Evolutionary conservation across 1,140 invertebrate species (phyloP), one percentile per base, ranked within the genome.

Genomic region (Hyphantria cunea): DNA sequence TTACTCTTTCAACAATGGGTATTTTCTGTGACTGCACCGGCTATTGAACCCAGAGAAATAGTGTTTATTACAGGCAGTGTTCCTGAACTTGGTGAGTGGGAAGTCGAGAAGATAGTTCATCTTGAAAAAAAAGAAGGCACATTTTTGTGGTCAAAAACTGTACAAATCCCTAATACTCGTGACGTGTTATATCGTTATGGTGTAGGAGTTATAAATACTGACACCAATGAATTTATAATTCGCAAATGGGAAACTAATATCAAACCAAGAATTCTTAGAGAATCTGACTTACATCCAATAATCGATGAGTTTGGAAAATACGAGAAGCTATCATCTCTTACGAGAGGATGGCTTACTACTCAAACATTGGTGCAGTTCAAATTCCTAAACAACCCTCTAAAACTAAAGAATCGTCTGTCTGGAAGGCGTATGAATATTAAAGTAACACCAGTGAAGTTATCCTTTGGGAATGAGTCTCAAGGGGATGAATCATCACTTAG

Each of bases 301-400:
- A 80, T 72, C 52, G 91, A 93, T 69, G 91, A 89, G 32, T 96
- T 96, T 90, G 95, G 96, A 12, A 91, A 92, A 65, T 92, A 94
- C 84, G 93, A 94, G 78, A 92, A 93, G 13, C 89, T 91, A 39
- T 89, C 91, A 31, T 93, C 93, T 68, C 90, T 97, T 9, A 95
- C 96, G 74, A 93, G 93, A 51, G 97, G 97, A 0, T 99, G 97
- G 97, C 89, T 99, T 0, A 97, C 95, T 17, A 93, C 94, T 60
- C 96, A 98, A 84, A 95, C 95, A 32, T 92, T 97, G 50, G 93
- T 98, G 48, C 97, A 98, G 84, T 94, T 99, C 47, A 97, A 97
- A 84, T 92, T 98, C 74, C 95, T 95, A 74, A 95, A 95, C 72
- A 95, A 95, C 78, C 96, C 97, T 0, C 94, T 98, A 61, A 94